A percentile compares a stretch with the other conserved stretches of the same genome.
Conservation (phyloP, 2,113 vertebrate species). For the Corythornis cristatus region DNA sequence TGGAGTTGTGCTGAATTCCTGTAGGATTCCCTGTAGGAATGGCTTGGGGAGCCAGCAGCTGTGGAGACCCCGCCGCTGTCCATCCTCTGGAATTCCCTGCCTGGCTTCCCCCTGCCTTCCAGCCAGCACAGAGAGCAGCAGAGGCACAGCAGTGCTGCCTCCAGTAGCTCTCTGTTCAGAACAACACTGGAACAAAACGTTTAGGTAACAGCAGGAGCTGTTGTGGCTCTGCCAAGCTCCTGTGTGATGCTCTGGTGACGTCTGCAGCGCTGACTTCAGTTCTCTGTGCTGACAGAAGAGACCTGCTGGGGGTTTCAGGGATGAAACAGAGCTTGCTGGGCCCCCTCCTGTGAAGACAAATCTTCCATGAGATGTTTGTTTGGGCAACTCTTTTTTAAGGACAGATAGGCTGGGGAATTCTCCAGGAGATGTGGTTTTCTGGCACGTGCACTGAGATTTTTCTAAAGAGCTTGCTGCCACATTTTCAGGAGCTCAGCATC, state of each 20-base stretch:
- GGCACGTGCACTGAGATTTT: neutral
- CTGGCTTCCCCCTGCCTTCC: neutral
- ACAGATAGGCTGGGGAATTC: neutral
- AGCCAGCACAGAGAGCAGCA: neutral
- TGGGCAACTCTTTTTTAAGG: neutral
- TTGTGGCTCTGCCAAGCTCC: neutral
- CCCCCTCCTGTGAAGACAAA: neutral
- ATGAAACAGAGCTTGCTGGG: too few species aligned
- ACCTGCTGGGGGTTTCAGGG: neutral
- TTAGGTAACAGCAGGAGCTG: neutral
- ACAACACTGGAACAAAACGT: neutral
- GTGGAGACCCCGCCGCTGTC: too few species aligned
- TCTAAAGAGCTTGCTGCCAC: neutral
- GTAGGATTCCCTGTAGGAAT: fast-evolving
- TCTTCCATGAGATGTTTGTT: neutral
- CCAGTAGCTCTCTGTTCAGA: neutral
- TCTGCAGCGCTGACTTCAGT: neutral
- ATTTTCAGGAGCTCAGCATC: fast-evolving
- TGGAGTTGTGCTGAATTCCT: too few species aligned
- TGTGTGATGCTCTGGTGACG: neutral
- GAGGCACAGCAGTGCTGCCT: neutral
- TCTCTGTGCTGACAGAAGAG: neutral
- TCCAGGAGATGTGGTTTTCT: neutral
- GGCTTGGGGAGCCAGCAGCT: neutral
- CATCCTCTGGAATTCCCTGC: neutral